Evolutionary conservation across 2,888 invertebrate species (phyloP), one percentile per base, ranked within the genome.

Genomic region (Meta bourneti): DNA sequence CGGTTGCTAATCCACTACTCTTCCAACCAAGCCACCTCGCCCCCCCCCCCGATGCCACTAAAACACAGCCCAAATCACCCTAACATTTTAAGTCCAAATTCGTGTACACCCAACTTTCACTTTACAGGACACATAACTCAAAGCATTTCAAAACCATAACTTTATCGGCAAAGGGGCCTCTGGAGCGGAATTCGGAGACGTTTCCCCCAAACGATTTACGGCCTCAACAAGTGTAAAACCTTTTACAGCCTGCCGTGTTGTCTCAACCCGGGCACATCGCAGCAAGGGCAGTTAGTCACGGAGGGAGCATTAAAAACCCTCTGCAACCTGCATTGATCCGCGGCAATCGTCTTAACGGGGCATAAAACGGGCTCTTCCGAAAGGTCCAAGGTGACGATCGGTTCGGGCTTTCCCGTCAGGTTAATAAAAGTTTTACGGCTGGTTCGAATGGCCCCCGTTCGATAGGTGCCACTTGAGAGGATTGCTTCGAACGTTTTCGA

Each of bases 391-490:
- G 49, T 51, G 72, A 78, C 52, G 52, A 78, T 52, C 19, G 78
- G 72, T 11, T 54, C 20, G 13, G 9, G 19, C 20, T 79, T 49
- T 49, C 49, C 51, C 19, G 77, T 77, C 69, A 69, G 78, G 87
- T 87, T 80, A 87, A 87, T 87, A 87, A 87, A 87, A 79, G 6
- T 71, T 87, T 87, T 87, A 87, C 72, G 34, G 34, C 80, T 7
- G 52, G 61, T 79, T 61, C 20, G 61, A n/a, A 9, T 13, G 61
- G 34, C 5, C 20, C 16, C 61, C 34, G 20, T 11, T 79, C 79
- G 54, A 34, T 79, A 34, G 61, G 61, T 61, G 61, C 9, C 61
- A 61, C 61, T 61, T 16, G 61, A 61, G 16, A 34, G 6, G 11
- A 61, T 61, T 16, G 34, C 34, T 34, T 34, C 34, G 34, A 34